These are phyloP conservation scores for Chloroclystis v-ata DNA, from an alignment of 2,888 invertebrate genomes.

Conservation along the genomic window DNA sequence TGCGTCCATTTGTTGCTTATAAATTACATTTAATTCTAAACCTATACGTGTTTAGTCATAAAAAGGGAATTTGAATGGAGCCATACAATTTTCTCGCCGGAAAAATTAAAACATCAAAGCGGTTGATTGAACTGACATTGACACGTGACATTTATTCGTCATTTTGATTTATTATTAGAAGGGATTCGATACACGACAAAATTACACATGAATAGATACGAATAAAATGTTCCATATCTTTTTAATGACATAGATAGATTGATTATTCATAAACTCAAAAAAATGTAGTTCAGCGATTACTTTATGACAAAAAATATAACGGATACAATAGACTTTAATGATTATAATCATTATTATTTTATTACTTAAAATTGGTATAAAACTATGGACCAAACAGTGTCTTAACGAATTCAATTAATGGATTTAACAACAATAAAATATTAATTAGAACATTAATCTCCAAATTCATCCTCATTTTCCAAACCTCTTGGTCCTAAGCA, in stretches of 20 bases:
- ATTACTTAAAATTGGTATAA: too few species aligned
- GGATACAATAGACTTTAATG: too few species aligned
- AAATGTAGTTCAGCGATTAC: too few species aligned
- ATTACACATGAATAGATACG: constrained; percentile 14
- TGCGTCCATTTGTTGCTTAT: too few species aligned
- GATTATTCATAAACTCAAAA: neutral
- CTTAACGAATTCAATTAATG: too few species aligned
- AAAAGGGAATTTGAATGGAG: neutral
- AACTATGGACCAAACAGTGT: too few species aligned
- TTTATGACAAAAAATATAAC: too few species aligned
- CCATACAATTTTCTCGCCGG: neutral
- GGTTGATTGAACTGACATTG: constrained; percentile 22
- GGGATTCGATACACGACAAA: constrained; percentile 15
- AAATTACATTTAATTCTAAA: too few species aligned
- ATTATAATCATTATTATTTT: too few species aligned
- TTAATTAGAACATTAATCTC: neutral
- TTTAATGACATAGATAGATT: constrained; percentile 12
- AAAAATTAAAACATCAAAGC: neutral
- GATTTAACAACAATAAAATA: too few species aligned
- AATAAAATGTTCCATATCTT: neutral
- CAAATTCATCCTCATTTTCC: neutral
- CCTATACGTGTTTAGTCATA: too few species aligned
- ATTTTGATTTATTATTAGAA: constrained; percentile 25
- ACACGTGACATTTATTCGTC: constrained; percentile 16
- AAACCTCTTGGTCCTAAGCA: constrained; percentile 8